Evolutionary conservation across 2,797 vertebrate genomes (phyloP).

Genomic region (Schizopygopsis malacanthus): DNA sequence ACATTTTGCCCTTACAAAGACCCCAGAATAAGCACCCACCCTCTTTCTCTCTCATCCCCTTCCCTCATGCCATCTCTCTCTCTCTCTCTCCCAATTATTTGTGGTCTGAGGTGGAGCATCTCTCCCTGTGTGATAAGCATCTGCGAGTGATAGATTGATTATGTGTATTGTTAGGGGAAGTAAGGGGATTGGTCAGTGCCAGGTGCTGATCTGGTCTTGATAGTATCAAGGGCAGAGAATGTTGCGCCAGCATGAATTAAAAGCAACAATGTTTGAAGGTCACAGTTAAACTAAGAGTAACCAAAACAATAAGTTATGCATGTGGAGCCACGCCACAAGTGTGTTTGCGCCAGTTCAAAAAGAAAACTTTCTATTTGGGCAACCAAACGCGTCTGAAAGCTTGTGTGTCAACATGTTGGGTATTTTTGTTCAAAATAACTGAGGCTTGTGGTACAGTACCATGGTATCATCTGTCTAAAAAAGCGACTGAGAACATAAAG

Average conservation of each 20-base stretch:
- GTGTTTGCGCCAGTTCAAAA: background rate
- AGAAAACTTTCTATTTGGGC: background rate
- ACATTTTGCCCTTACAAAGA: slow-evolving; percentile 59
- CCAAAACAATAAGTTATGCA: slow-evolving; percentile 39
- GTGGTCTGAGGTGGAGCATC: slow-evolving; percentile 51
- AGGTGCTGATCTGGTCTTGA: slow-evolving; percentile 80
- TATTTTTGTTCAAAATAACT: background rate
- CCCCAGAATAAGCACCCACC: slow-evolving; percentile 44
- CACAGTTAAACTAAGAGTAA: slow-evolving; percentile 60
- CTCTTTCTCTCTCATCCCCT: slow-evolving; percentile 20
- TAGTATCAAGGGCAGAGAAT: slow-evolving; percentile 82
- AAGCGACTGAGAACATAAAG: background rate
- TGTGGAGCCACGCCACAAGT: background rate
- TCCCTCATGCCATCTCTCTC: slow-evolving; percentile 17
- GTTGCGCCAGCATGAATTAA: slow-evolving; percentile 69
- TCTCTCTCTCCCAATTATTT: slow-evolving; percentile 50
- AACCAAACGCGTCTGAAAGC: background rate
- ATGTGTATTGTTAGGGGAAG: slow-evolving; percentile 79
- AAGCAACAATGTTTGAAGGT: slow-evolving; percentile 63
- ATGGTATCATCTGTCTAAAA: background rate
- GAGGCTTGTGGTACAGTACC: background rate
- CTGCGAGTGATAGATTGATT: slow-evolving; percentile 83
- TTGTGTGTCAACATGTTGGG: background rate
- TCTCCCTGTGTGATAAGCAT: slow-evolving; percentile 79
- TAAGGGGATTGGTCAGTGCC: slow-evolving; percentile 75